A percentile compares a stretch with the other conserved stretches of the same genome.
Conservation (phyloP, 2,888 invertebrate genomes). For the Diplazon laetatorius region DNA sequence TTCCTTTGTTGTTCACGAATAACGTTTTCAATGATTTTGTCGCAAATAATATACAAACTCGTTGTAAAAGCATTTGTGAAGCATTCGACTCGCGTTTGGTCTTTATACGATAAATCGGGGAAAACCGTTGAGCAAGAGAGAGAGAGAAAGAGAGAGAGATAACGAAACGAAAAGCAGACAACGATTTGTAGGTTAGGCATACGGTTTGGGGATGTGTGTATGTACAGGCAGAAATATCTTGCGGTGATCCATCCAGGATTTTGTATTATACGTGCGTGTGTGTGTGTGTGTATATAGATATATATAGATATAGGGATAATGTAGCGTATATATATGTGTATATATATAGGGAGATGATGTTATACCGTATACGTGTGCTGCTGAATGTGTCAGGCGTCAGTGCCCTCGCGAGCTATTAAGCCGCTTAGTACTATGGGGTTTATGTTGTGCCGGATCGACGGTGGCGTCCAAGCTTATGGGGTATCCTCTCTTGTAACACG, state of each 20-base stretch:
- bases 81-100: background rate
- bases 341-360: background rate
- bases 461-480: slow-evolving; percentile 73
- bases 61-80: slow-evolving; percentile 51
- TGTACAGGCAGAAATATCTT: slow-evolving; percentile 22
- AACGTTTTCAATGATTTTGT: slow-evolving; percentile 52
- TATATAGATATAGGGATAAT: background rate
- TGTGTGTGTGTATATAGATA: slow-evolving; percentile 2
- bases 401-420: slow-evolving; percentile 81
- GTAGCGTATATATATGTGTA: background rate
- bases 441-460: slow-evolving; percentile 76
- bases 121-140: slow-evolving; percentile 18
- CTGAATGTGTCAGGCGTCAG: slow-evolving; percentile 81
- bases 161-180: too few relatives aligned
- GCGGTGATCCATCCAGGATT: slow-evolving; percentile 23
- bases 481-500: slow-evolving; percentile 61
- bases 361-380: slow-evolving; percentile 43
- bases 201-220: slow-evolving; percentile 25
- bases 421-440: slow-evolving; percentile 82
- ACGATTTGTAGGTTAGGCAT: slow-evolving; percentile 22
- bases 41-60: slow-evolving; percentile 64
- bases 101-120: background rate
- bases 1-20: slow-evolving; percentile 11
- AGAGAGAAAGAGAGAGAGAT: background rate
- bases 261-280: slow-evolving; percentile 6